Conservation (phyloP, 2,888 invertebrate species). For the Callyntrura guangdongensis region DNA sequence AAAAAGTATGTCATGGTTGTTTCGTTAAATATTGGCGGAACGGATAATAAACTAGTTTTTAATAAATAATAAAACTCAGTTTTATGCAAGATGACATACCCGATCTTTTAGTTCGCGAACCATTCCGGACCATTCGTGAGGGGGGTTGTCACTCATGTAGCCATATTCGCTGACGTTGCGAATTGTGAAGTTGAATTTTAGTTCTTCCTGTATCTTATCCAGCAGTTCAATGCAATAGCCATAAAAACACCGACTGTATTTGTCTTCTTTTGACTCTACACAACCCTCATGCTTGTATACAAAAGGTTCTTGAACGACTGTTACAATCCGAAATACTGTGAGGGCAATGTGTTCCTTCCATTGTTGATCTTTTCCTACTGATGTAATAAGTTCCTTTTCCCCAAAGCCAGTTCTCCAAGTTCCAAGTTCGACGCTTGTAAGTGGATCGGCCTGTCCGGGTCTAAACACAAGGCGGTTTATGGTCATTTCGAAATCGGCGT, state of each 20-base stretch:
- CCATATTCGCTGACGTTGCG: slow-evolving; percentile 90
- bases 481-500: slow-evolving; percentile 91
- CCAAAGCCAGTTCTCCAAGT: slow-evolving; percentile 92
- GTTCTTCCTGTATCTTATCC: slow-evolving; percentile 93
- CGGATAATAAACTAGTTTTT: background rate
- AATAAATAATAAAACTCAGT: background rate
- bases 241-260: slow-evolving; percentile 86
- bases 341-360: slow-evolving; percentile 90
- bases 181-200: slow-evolving; percentile 97
- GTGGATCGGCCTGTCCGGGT: slow-evolving; percentile 69
- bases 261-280: slow-evolving; percentile 85
- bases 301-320: slow-evolving; percentile 95
- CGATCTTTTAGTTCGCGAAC: slow-evolving; percentile 93
- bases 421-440: slow-evolving; percentile 87
- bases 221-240: slow-evolving; percentile 99
- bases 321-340: slow-evolving; percentile 94
- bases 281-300: slow-evolving; percentile 89
- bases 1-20: background rate
- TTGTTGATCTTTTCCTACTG: slow-evolving; percentile 89
- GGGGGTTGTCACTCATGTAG: slow-evolving; percentile 93
- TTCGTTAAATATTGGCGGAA: background rate
- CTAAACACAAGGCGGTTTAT: slow-evolving; percentile 87
- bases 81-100: slow-evolving; percentile 84
- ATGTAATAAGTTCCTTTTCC: slow-evolving; percentile 88
- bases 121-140: slow-evolving; percentile 92